Evolutionary conservation across 2,888 invertebrate genomes (phyloP).

Genomic region (Rhamnusium bicolor): DNA sequence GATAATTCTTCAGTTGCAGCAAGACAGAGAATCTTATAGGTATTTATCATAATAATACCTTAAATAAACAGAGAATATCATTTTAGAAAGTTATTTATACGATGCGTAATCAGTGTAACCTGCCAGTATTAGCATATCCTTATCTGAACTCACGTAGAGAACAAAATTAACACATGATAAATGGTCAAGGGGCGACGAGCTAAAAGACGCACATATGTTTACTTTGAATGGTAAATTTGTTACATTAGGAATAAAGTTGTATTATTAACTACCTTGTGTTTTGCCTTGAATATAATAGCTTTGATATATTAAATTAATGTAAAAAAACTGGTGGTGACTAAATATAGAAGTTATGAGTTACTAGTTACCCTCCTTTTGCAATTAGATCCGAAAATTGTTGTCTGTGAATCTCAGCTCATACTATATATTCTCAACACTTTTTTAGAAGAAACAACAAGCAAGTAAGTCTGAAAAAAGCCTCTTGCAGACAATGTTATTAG

Average conservation of each 20-base stretch:
- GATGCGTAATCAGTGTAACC: slow-evolving; percentile 57
- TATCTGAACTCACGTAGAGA: slow-evolving; percentile 56
- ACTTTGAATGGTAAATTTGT: neutral
- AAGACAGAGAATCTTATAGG: slow-evolving; percentile 13
- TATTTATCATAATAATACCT: slow-evolving; percentile 56
- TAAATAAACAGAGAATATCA: slow-evolving; percentile 55
- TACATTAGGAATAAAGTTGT: neutral
- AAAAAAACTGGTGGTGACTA: too few species aligned
- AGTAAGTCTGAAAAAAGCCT: too few species aligned
- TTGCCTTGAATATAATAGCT: too few species aligned
- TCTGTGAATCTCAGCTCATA: too few species aligned
- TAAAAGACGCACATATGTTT: neutral
- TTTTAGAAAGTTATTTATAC: slow-evolving; percentile 58
- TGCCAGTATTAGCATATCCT: slow-evolving; percentile 58
- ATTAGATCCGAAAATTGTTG: too few species aligned
- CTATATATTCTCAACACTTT: too few species aligned
- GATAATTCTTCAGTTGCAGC: slow-evolving; percentile 25
- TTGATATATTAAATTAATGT: too few species aligned
- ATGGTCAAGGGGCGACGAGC: slow-evolving; percentile 41
- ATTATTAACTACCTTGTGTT: too few species aligned
- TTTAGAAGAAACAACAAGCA: too few species aligned
- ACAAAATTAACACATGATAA: slow-evolving; percentile 58
- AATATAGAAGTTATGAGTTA: too few species aligned
- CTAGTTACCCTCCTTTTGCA: too few species aligned
- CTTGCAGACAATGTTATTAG: too few species aligned